Conservation (phyloP, 2,113 vertebrate genomes). For the Pithys albifrons region DNA sequence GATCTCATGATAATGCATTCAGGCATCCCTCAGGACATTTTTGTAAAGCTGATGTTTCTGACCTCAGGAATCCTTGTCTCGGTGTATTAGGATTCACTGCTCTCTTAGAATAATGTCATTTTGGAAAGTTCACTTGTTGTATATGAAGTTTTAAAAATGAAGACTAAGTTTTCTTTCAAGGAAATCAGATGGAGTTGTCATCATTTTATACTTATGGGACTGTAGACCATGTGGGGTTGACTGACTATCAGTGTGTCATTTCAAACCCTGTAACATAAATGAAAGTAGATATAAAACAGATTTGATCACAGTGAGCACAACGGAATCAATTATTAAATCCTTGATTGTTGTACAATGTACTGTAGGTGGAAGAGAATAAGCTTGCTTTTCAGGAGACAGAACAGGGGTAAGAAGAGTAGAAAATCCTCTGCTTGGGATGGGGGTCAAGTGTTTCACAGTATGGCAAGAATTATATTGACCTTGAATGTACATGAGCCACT, state of each 20-base stretch:
- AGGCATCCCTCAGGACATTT: conserved; percentile 62
- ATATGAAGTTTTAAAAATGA: conserved; percentile 34
- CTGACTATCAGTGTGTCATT: not conserved
- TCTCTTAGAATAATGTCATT: conserved; percentile 63
- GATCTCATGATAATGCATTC: conserved; percentile 65
- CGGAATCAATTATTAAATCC: not conserved
- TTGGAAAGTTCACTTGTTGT: conserved; percentile 60
- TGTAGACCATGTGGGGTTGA: not conserved
- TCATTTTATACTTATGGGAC: not conserved
- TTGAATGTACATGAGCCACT: not conserved
- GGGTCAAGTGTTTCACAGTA: not conserved
- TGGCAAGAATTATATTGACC: not conserved
- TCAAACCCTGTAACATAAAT: not conserved
- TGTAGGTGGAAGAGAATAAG: not conserved
- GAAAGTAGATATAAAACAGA: not conserved
- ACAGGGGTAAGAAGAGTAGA: not conserved
- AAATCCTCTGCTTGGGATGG: not conserved
- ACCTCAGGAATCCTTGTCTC: conserved; percentile 62
- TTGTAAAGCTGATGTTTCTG: conserved; percentile 67
- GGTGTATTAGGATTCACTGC: conserved; percentile 56
- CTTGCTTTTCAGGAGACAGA: not conserved
- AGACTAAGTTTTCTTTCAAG: conserved; percentile 30
- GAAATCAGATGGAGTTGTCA: not conserved
- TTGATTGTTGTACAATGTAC: not conserved
- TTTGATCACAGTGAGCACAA: not conserved